These are phyloP conservation scores for Drosophila pallidifrons DNA, from an alignment of 1,140 invertebrate species.

Conservation along the genomic window DNA sequence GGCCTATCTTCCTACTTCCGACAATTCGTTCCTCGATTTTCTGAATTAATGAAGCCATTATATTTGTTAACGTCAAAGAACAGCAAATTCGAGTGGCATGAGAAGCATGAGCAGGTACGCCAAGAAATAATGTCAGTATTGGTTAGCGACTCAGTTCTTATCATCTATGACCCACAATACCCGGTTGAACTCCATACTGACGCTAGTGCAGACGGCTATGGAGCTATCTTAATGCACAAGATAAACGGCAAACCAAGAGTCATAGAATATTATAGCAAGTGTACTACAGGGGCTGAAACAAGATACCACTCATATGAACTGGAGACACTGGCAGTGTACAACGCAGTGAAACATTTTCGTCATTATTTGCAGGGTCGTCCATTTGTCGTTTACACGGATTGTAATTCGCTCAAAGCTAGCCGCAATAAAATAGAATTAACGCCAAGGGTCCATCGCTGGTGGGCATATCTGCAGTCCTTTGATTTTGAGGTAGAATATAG, in stretches of 20 bases:
- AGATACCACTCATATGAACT: slow-evolving; percentile 15
- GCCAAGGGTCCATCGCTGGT: background rate
- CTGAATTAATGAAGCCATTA: slow-evolving; percentile 15
- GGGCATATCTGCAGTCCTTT: background rate
- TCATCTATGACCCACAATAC: slow-evolving; percentile 3
- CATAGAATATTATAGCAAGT: slow-evolving; percentile 11
- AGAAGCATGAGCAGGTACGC: slow-evolving; percentile 17
- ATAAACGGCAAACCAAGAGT: background rate
- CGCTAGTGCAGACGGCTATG: background rate
- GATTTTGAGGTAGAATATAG: slow-evolving; percentile 1
- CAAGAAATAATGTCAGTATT: slow-evolving; percentile 14
- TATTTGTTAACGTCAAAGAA: slow-evolving; percentile 13
- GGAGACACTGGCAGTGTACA: background rate
- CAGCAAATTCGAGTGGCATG: background rate
- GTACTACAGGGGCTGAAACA: background rate
- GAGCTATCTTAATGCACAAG: slow-evolving; percentile 15
- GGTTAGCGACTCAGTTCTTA: too few species aligned
- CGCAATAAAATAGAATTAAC: background rate
- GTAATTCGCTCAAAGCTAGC: background rate
- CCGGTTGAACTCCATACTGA: slow-evolving; percentile 9
- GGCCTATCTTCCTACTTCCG: slow-evolving; percentile 41
- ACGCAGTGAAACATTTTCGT: slow-evolving; percentile 2
- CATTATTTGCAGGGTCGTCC: background rate
- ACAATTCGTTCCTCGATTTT: slow-evolving; percentile 23
- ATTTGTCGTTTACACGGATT: slow-evolving; percentile 1